Conservation (phyloP, 2,113 vertebrate species). For the Prionailurus viverrinus region DNA sequence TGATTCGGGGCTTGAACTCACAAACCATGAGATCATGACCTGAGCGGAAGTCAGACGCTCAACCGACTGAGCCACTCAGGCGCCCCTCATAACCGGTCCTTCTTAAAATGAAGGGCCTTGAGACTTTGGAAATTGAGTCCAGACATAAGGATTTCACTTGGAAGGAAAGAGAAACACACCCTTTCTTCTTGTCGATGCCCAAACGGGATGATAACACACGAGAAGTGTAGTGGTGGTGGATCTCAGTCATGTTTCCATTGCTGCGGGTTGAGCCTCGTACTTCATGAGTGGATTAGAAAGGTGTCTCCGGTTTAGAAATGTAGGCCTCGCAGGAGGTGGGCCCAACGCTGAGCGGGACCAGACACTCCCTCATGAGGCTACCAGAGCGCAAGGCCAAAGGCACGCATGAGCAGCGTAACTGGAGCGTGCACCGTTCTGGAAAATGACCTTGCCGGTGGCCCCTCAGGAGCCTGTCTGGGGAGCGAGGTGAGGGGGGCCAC, state of each 20-base stretch:
- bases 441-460: rapidly evolving
- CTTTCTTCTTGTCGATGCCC: not conserved
- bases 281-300: not conserved
- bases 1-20: too few species aligned
- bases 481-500: too few species aligned
- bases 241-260: rapidly evolving
- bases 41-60: too few species aligned
- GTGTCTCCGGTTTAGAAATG: not conserved
- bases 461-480: rapidly evolving
- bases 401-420: rapidly evolving
- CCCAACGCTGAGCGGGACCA: not conserved
- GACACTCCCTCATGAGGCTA: rapidly evolving
- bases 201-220: rapidly evolving
- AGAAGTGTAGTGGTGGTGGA: rapidly evolving
- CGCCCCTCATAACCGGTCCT: not conserved
- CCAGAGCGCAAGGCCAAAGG: not conserved
- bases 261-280: rapidly evolving
- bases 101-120: not conserved
- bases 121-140: not conserved
- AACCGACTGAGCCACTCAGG: too few species aligned
- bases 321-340: rapidly evolving
- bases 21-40: too few species aligned
- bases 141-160: not conserved
- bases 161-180: not conserved
- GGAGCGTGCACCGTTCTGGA: not conserved